These are phyloP conservation scores for Tamias sibiricus DNA, from an alignment of 2,113 vertebrate species.

Conservation along the genomic window DNA sequence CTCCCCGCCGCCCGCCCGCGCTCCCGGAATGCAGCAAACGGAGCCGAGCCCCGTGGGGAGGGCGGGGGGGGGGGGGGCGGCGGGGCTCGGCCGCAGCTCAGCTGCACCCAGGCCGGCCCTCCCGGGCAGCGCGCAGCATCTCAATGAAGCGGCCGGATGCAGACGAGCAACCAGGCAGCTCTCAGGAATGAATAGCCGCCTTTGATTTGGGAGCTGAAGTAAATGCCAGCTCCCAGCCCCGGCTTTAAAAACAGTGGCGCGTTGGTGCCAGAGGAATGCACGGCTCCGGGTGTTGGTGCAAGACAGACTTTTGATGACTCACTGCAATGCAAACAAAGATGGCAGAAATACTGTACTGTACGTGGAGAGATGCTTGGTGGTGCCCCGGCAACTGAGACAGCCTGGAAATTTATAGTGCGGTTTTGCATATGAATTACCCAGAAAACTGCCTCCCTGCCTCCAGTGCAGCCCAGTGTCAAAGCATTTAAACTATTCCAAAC, in stretches of 20 bases:
- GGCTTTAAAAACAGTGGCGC: conserved; percentile 87
- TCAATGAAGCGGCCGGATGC: conserved; percentile 90
- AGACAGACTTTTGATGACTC: conserved; percentile 93
- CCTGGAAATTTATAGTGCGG: conserved; percentile 87
- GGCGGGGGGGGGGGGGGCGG: conserved; percentile 68
- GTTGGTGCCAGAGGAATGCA: conserved; percentile 90
- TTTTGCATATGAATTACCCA: conserved; percentile 90
- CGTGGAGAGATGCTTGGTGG: conserved; percentile 86
- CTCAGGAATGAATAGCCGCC: conserved; percentile 90
- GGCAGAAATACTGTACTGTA: conserved; percentile 90
- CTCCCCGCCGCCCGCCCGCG: conserved; percentile 54
- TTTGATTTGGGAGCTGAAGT: conserved; percentile 89
- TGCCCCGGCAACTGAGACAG: conserved; percentile 87
- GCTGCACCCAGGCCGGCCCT: conserved; percentile 87
- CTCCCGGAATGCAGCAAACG: conserved; percentile 78
- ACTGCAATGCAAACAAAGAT: conserved; percentile 93
- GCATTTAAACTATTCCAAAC: conserved; percentile 90
- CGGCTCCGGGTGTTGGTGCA: conserved; percentile 90
- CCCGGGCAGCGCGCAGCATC: conserved; percentile 88
- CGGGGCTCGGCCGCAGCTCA: conserved; percentile 81
- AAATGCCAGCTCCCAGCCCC: conserved; percentile 89
- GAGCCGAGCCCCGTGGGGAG: conserved; percentile 75
- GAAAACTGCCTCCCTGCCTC: conserved; percentile 87
- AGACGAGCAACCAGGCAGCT: conserved; percentile 89
- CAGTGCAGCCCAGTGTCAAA: conserved; percentile 87